These are phyloP conservation scores for Cyprinodon tularosa DNA, from an alignment of 2,113 vertebrate genomes.

Conservation along the genomic window DNA sequence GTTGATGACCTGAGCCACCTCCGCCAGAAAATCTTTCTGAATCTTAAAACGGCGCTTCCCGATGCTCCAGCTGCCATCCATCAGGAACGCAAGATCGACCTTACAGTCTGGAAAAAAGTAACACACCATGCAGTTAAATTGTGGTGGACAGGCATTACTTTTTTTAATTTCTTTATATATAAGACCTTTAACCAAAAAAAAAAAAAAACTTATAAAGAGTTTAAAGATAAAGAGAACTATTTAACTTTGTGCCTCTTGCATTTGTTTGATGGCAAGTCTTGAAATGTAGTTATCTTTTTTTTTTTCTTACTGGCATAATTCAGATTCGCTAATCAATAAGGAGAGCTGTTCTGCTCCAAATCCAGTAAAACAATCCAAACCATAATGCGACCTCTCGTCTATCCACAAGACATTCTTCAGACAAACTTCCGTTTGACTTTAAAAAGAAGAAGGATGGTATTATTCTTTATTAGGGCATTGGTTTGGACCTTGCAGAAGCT, in stretches of 20 bases:
- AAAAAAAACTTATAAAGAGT: neutral
- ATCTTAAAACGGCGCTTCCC: conserved; percentile 94
- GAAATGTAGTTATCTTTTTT: neutral
- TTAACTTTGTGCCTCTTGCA: neutral
- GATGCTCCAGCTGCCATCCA: conserved; percentile 95
- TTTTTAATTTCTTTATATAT: neutral
- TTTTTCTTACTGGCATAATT: neutral
- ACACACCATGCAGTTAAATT: neutral
- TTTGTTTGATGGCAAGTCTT: neutral
- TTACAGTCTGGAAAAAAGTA: conserved; percentile 85
- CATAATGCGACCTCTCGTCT: neutral
- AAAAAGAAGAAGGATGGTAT: neutral
- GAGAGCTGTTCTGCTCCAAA: neutral
- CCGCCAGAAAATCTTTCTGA: conserved; percentile 92
- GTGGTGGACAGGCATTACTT: neutral
- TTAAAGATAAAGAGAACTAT: neutral
- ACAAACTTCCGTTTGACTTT: neutral
- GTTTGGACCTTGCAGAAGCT: neutral
- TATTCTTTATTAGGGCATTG: neutral
- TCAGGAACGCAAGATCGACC: conserved; percentile 91
- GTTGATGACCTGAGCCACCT: conserved; percentile 86
- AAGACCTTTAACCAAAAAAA: neutral
- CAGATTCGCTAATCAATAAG: neutral
- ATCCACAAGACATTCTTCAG: neutral
- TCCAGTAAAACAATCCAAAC: neutral